These are phyloP conservation scores for Rhynchophorus ferrugineus DNA, from an alignment of 1,140 invertebrate species.

Conservation along the genomic window DNA sequence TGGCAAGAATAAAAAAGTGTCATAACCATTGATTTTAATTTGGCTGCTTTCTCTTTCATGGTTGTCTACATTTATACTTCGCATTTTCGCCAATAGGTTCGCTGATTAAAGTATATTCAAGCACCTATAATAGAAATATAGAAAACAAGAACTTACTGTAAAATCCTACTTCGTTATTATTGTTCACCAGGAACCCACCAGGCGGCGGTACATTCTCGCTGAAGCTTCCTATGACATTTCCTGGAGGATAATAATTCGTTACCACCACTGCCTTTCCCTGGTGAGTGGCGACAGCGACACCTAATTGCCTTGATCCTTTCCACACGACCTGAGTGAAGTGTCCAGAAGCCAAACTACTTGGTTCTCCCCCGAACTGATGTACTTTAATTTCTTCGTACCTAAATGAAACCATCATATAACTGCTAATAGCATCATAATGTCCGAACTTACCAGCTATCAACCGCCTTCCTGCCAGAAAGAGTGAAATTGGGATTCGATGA, in stretches of 20 bases:
- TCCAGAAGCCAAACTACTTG: slow-evolving; percentile 35
- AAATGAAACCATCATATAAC: neutral
- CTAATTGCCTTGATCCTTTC: slow-evolving; percentile 53
- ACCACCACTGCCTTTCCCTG: slow-evolving; percentile 54
- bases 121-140: no score
- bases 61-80: no score
- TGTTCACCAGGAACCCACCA: slow-evolving; percentile 20
- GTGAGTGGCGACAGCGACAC: slow-evolving; percentile 50
- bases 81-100: no score
- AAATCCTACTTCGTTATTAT: slow-evolving; percentile 21
- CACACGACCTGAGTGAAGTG: slow-evolving; percentile 60
- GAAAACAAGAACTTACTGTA: neutral
- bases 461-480: slow-evolving; percentile 55
- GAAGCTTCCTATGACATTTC: slow-evolving; percentile 56
- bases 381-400: slow-evolving; percentile 55
- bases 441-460: slow-evolving; percentile 57
- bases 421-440: neutral
- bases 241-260: slow-evolving; percentile 61
- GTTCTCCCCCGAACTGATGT: slow-evolving; percentile 55
- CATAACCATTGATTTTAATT: no score
- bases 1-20: no score
- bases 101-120: no score
- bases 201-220: slow-evolving; percentile 48
- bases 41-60: no score
- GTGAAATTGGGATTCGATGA: slow-evolving; percentile 55